Evolutionary conservation across 2,888 invertebrate species (phyloP), one percentile per base, ranked within the genome.

Genomic region (Linyphia triangularis): DNA sequence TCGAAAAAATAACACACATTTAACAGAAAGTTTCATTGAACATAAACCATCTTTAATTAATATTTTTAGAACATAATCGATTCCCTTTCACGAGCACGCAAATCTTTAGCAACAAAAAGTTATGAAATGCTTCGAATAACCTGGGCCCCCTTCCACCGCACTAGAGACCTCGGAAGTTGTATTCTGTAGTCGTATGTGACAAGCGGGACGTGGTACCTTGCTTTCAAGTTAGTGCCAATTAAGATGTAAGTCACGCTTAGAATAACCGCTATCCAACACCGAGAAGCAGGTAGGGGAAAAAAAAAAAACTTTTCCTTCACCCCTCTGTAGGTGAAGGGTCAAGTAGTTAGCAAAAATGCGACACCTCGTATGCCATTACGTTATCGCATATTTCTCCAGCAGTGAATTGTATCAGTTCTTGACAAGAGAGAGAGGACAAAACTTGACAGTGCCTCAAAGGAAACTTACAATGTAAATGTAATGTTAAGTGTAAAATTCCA

Each of bases 331-430:
- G 73, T 88, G 59, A 79, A 59, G 43, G 86, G 67, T 88, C 86
- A 88, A 88, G 81, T 88, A 88, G 81, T 73, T 81, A 67, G 86
- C 81, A 73, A 69, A 73, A 73, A 88, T 88, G 81, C 86, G 57
- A 88, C 81, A 88, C 86, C 73, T 75, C 81, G 86, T 59, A 75
- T 22, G 61, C 13, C 19, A 51, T 69, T 30, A 40, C 37, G 30
- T 26, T 28, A 30, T 43, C 77, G 30, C 72, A 22, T 26, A 61
- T 85, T 79, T 85, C 61, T 28, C 40, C 78, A 72, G 24, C 51
- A 30, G 22, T 43, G 59, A 69, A 37, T 70, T 81, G 26, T 13
- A 37, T 57, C 10, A 9, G 51, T n/a, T 13, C 51, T n/a, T 33
- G 6, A 51, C 13, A 51, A 40, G 16, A 40, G 40, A 40, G 16